Percentiles rank a stretch among this genome's conserved stretches.
Conservation (phyloP, 2,113 vertebrate genomes). For the Callithrix jacchus region DNA sequence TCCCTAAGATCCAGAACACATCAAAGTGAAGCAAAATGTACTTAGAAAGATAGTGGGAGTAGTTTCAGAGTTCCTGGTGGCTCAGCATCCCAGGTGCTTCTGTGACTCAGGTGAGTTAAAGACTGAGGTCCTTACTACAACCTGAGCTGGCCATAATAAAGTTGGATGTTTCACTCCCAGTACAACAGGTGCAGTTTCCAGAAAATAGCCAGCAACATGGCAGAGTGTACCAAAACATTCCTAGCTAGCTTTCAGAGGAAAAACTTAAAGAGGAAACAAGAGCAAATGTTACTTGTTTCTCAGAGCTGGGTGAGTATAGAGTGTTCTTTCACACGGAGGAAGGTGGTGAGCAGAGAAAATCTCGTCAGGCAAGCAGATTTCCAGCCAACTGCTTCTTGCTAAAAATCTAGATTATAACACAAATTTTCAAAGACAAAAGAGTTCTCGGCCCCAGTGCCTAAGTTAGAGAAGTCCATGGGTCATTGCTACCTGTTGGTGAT, state of each 20-base stretch:
- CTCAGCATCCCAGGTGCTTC: rapidly evolving
- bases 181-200: background rate
- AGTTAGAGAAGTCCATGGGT: background rate
- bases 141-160: rapidly evolving
- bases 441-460: background rate
- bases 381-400: background rate
- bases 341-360: background rate
- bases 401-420: background rate
- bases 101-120: rapidly evolving
- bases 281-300: background rate
- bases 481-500: background rate
- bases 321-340: background rate
- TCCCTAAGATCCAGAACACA: background rate
- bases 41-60: background rate
- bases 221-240: background rate
- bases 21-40: background rate
- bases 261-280: background rate
- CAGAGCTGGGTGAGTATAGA: background rate
- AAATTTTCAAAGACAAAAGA: background rate
- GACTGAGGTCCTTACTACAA: background rate
- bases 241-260: background rate
- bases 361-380: background rate
- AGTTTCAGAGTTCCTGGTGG: no score
- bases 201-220: background rate
- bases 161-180: no score